Percentiles rank a stretch among this genome's conserved stretches.
phyloP scores from a whole-genome alignment of 2,888 invertebrate species.

The Bruchidius siliquastri region DNA sequence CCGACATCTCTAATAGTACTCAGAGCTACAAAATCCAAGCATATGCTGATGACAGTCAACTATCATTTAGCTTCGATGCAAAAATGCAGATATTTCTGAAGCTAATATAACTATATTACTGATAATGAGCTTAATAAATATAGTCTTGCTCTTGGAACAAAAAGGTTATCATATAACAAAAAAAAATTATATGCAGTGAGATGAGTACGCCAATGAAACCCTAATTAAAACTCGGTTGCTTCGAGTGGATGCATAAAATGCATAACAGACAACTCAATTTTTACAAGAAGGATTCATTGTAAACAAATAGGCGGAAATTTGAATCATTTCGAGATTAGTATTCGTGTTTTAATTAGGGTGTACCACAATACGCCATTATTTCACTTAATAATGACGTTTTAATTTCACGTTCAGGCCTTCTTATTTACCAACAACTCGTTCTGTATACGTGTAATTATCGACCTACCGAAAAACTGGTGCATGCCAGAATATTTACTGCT shows the following conservation, averaged over 20 bases:
- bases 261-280: background rate
- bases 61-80: too few species aligned
- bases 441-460: background rate
- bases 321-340: background rate
- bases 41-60: too few species aligned
- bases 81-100: too few species aligned
- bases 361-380: background rate
- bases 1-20: too few species aligned
- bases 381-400: background rate
- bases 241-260: background rate
- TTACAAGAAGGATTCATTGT: background rate
- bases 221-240: background rate
- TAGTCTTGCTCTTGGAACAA: too few species aligned
- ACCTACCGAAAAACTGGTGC: background rate
- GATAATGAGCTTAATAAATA: too few species aligned
- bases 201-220: background rate
- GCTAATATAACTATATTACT: too few species aligned
- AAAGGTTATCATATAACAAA: too few species aligned
- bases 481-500: background rate
- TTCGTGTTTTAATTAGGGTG: background rate
- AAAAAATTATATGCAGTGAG: too few species aligned
- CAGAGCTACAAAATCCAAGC: too few species aligned
- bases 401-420: background rate
- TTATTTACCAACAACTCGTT: background rate
- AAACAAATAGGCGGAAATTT: background rate